Evolutionary conservation across 1,140 invertebrate genomes (phyloP), one percentile per base, ranked within the genome.

Genomic region (Formica selysi): DNA sequence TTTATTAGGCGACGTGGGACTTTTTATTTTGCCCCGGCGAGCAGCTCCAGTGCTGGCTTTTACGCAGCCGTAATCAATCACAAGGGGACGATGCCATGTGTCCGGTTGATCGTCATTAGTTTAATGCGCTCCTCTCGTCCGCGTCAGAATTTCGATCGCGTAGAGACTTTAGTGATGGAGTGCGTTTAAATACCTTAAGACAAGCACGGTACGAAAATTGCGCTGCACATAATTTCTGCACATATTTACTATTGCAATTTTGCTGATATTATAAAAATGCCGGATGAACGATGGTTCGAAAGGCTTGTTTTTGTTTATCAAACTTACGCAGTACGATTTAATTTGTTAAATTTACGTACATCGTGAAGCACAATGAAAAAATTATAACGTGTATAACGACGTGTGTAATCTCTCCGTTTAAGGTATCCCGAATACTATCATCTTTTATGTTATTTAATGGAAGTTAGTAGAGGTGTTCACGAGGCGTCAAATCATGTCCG

Each of bases 121-220:
- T 74, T 83, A 83, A 83, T 83, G 79, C 79, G 67, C 41, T 74
- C 68, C 79, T 74, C 79, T 83, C 61, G 79, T 54, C 38, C 29
- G 68, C 71, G 79, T 83, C 79, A 83, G 79, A 83, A 83, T 83
- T 83, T 83, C 79, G 73, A 83, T 83, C 38, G 79, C 8, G 41
- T 44, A 29, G 68, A 83, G 79, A 74, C 59, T 73, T 57, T n/a
- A 29, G 19, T 83, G 68, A 83, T 74, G 54, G 57, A 83, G 79
- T 74, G 38, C 26, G n/a, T 48, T 73, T 83, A 83, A 83, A 83
- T 83, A 83, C 79, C 29, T 79, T 32, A 41, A 76, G 74, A 64
- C 71, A 36, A 59, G 13, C 41, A 8, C 32, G 41, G 44, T 8
- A 26, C 44, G 79, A 3, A 38, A 83, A 62, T 61, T 54, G 3